A percentile compares a stretch with the other conserved stretches of the same genome.
phyloP scores from a whole-genome alignment of 2,888 invertebrate genomes.

The Rotaria socialis region DNA sequence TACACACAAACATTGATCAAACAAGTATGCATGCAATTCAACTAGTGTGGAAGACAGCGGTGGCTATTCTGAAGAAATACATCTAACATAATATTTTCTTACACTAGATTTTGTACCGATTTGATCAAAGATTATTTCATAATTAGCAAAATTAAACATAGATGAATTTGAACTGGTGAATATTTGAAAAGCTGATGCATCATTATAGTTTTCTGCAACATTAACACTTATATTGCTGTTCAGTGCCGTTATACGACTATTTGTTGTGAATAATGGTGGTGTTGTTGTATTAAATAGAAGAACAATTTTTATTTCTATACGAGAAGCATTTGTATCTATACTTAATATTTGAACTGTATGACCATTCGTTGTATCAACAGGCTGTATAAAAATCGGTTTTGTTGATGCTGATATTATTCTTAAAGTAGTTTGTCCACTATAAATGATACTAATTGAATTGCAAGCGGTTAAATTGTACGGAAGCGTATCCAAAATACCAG shows the following conservation, averaged over 20 bases:
- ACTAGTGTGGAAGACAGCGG: too few relatives aligned
- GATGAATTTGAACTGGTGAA: not conserved
- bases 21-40: too few relatives aligned
- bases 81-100: not conserved
- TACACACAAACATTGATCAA: too few relatives aligned
- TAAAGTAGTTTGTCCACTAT: not conserved
- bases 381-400: not conserved
- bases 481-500: not conserved
- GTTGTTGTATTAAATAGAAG: not conserved
- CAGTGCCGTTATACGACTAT: not conserved
- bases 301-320: not conserved
- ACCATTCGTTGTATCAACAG: not conserved
- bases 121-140: not conserved
- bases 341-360: not conserved
- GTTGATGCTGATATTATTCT: not conserved
- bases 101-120: not conserved
- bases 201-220: not conserved
- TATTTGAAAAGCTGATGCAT: not conserved
- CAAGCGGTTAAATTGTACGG: fast-evolving
- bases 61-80: too few relatives aligned
- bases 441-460: not conserved
- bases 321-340: not conserved
- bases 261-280: not conserved
- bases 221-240: not conserved
- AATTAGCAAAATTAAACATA: not conserved